phyloP scores from a whole-genome alignment of 2,113 vertebrate species.

The Mohoua ochrocephala region DNA sequence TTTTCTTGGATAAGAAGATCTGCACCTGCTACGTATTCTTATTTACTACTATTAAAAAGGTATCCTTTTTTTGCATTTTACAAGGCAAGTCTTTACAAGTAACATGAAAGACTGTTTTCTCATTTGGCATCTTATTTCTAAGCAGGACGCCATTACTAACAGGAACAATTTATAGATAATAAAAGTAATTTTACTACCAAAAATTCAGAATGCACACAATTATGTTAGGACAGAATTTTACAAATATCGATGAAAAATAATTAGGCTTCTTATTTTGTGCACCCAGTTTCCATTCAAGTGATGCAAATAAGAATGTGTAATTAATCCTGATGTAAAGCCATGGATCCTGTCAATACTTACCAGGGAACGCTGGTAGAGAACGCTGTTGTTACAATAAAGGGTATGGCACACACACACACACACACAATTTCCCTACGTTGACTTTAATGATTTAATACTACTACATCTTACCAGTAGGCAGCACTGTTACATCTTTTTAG shows the following conservation, averaged over 20 bases:
- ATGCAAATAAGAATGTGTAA: neutral
- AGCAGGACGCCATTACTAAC: neutral
- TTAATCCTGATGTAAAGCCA: neutral
- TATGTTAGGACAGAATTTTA: neutral
- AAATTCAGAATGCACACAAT: neutral
- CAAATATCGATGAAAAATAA: neutral
- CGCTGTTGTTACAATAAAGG: neutral
- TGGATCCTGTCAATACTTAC: neutral
- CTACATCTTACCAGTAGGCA: slow-evolving; percentile 73
- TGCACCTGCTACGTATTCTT: neutral
- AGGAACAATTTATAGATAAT: neutral
- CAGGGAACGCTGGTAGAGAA: neutral
- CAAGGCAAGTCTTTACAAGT: neutral
- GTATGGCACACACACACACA: neutral
- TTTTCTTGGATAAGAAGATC: neutral
- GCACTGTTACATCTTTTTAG: slow-evolving; percentile 73
- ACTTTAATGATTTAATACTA: slow-evolving; percentile 59
- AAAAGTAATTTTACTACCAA: neutral
- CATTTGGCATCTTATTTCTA: neutral
- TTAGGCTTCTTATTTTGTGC: neutral
- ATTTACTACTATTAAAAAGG: neutral
- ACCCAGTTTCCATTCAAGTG: neutral
- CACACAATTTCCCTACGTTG: neutral
- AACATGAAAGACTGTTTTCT: neutral
- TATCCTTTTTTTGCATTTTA: neutral